Conservation (phyloP, 2,888 invertebrate species). For the Zygaena filipendulae region DNA sequence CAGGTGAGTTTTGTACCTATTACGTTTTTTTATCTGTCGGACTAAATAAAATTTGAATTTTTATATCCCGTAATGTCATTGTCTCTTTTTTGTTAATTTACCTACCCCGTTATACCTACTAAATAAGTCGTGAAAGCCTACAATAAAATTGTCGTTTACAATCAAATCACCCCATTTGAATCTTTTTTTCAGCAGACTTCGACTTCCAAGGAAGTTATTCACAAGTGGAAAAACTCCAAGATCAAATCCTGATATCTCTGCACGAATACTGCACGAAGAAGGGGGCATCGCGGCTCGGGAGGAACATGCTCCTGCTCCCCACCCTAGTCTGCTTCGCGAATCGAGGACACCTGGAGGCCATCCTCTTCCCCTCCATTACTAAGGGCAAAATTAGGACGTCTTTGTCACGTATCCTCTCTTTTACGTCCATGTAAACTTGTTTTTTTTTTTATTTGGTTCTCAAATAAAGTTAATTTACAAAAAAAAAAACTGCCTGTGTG, state of each 20-base stretch:
- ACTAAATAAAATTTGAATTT: too few species aligned
- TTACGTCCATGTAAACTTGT: constrained; percentile 28
- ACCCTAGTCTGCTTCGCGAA: constrained; percentile 57
- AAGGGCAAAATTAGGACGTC: constrained; percentile 33
- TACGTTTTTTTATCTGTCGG: neutral
- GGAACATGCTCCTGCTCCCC: constrained; percentile 78
- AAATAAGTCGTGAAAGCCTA: too few species aligned
- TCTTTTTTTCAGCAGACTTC: constrained; percentile 26
- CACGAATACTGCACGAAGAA: constrained; percentile 73
- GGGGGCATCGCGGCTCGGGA: constrained; percentile 73
- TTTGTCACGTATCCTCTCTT: constrained; percentile 38
- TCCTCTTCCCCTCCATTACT: constrained; percentile 80
- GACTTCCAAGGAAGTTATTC: too few species aligned
- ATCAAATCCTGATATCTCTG: constrained; percentile 82
- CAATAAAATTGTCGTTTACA: too few species aligned
- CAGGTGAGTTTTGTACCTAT: constrained; percentile 72
- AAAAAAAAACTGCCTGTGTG: too few species aligned
- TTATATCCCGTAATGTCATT: too few species aligned
- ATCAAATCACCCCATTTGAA: neutral
- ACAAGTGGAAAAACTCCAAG: constrained; percentile 77
- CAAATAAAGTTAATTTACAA: too few species aligned
- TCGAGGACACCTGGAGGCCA: constrained; percentile 61
- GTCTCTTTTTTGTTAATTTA: too few species aligned
- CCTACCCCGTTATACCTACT: too few species aligned
- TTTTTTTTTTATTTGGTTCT: too few species aligned